Percentiles rank a stretch among this genome's conserved stretches.
Conservation (phyloP, 2,888 invertebrate genomes). For the Oxyteleia sp. region DNA sequence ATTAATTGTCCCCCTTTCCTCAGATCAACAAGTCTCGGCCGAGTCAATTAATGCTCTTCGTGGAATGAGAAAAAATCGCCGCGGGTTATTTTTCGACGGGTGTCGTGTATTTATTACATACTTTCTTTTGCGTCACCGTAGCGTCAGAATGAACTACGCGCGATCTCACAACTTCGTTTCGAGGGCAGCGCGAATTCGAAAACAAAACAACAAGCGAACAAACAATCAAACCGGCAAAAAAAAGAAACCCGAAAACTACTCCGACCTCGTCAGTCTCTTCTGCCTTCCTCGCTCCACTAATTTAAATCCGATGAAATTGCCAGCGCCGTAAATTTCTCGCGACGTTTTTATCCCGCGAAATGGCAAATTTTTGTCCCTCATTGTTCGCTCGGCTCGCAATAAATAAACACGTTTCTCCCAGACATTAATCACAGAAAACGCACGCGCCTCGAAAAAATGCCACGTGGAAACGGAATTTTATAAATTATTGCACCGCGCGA, state of each 20-base stretch:
- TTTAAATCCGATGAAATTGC: constrained; percentile 9
- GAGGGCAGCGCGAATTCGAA: constrained; percentile 24
- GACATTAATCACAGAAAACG: constrained; percentile 20
- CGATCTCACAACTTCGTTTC: constrained; percentile 30
- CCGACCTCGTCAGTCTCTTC: too few relatives aligned
- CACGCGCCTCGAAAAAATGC: background rate
- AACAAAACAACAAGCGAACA: background rate
- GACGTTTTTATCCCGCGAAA: constrained; percentile 1
- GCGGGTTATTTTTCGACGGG: constrained; percentile 50
- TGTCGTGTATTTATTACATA: constrained; percentile 48
- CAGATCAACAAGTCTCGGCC: constrained; percentile 4
- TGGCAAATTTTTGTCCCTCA: constrained; percentile 6
- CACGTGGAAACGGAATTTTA: constrained; percentile 22
- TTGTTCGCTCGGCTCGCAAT: background rate
- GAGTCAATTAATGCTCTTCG: constrained; percentile 49
- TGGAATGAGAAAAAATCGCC: constrained; percentile 47
- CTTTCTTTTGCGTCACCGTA: constrained; percentile 57
- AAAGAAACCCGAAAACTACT: too few relatives aligned
- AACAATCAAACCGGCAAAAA: too few relatives aligned
- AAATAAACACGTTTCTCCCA: constrained; percentile 11
- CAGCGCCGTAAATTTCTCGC: background rate
- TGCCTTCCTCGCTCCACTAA: constrained; percentile 3
- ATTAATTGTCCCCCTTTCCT: constrained; percentile 36
- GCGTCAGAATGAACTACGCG: constrained; percentile 38
- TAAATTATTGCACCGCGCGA: constrained; percentile 7